phyloP scores from a whole-genome alignment of 2,797 vertebrate genomes.

The Gila robusta region DNA sequence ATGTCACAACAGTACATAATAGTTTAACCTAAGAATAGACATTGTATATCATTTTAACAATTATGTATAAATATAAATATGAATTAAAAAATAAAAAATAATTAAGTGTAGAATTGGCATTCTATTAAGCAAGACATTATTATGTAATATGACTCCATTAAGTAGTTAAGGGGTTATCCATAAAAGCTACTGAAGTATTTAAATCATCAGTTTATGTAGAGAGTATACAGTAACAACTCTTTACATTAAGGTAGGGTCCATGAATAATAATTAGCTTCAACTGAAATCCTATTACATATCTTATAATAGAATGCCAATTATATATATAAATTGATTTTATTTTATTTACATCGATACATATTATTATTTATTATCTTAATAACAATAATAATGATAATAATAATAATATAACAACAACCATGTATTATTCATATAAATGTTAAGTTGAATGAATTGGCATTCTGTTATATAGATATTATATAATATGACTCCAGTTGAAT shows the following conservation, averaged over 20 bases:
- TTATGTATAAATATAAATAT: neutral
- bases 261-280: too few relatives aligned
- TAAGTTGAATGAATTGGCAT: neutral
- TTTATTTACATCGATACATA: too few relatives aligned
- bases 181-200: neutral
- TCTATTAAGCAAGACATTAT: neutral
- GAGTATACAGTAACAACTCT: neutral
- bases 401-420: neutral
- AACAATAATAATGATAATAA: neutral
- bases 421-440: neutral
- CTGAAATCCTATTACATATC: too few relatives aligned
- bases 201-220: too few relatives aligned
- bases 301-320: neutral
- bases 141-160: too few relatives aligned
- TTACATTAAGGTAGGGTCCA: too few relatives aligned
- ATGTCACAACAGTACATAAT: slow-evolving; percentile 43
- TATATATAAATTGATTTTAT: neutral
- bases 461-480: neutral
- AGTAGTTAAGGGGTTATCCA: neutral
- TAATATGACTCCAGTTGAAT: neutral
- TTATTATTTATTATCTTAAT: neutral
- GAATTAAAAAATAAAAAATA: neutral
- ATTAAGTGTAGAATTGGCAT: neutral
- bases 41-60: neutral
- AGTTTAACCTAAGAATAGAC: neutral